These are phyloP conservation scores for Stenchaetothrips biformis DNA, from an alignment of 2,888 invertebrate species.

Conservation along the genomic window DNA sequence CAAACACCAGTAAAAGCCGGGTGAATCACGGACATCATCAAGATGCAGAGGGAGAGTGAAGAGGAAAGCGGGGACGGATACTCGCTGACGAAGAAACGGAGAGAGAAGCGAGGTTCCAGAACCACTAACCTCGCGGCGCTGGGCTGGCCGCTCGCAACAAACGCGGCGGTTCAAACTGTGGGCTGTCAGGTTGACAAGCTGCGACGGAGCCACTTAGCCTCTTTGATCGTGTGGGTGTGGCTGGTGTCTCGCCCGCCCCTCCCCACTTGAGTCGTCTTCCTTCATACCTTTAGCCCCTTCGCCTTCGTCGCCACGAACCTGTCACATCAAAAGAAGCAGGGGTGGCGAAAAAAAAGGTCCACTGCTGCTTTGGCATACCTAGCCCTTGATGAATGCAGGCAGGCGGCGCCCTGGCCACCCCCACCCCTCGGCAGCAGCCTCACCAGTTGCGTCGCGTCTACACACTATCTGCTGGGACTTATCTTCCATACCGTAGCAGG, in stretches of 20 bases:
- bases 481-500: background rate
- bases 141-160: background rate
- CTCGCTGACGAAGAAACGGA: background rate
- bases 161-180: background rate
- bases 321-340: conserved; percentile 4
- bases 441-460: conserved; percentile 7
- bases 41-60: background rate
- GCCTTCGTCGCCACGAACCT: background rate
- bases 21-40: background rate
- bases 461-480: background rate
- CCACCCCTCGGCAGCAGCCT: background rate
- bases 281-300: background rate
- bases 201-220: conserved; percentile 1
- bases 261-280: background rate
- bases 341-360: background rate
- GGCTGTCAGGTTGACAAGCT: background rate
- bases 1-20: background rate
- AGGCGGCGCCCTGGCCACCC: background rate
- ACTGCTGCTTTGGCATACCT: background rate
- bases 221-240: background rate
- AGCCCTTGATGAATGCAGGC: conserved; percentile 18
- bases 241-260: background rate
- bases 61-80: background rate
- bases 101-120: too few relatives aligned
- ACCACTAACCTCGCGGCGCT: background rate